Percentiles rank a stretch among this genome's conserved stretches.
Evolutionary conservation across 92 coral and sea anemone species (phyloP).

Genomic region (Umimayanthus chanpuru): DNA sequence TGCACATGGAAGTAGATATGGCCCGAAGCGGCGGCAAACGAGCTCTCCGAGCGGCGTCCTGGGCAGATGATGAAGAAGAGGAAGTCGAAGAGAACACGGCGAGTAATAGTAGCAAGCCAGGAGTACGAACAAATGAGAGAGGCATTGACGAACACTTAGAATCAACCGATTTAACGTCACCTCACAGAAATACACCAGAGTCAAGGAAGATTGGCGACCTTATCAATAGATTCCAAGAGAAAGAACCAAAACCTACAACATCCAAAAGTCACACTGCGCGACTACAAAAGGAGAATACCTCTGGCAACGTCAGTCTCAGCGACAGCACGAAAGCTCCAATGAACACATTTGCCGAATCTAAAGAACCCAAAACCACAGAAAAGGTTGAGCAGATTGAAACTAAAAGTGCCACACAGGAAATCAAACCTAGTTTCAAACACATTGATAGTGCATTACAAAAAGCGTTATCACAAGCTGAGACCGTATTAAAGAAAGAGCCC

Average conservation of each 20-base stretch:
- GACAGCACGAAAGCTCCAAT: not conserved
- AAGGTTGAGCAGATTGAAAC: not conserved
- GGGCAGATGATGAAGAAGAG: conserved; percentile 23
- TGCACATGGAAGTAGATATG: conserved; percentile 22
- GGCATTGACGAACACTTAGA: not conserved
- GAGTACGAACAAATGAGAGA: not conserved
- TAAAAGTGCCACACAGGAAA: not conserved
- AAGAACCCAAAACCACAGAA: not conserved
- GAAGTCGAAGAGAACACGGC: not conserved
- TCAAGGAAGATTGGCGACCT: conserved; percentile 6
- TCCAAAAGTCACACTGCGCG: not conserved
- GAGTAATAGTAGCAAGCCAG: not conserved
- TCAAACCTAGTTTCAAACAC: not conserved
- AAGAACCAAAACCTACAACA: not conserved
- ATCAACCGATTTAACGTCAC: not conserved
- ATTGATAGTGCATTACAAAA: not conserved
- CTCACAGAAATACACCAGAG: not conserved
- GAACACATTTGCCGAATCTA: not conserved
- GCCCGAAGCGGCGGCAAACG: not conserved
- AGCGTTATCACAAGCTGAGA: not conserved
- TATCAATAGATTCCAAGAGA: not conserved
- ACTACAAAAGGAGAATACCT: not conserved
- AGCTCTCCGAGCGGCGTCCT: conserved; percentile 20
- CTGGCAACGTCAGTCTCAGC: not conserved
- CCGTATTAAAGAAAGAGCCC: not conserved